Percentiles rank a stretch among this genome's conserved stretches.
Conservation (phyloP, 2,888 invertebrate species). For the Drosophila gaucha region DNA sequence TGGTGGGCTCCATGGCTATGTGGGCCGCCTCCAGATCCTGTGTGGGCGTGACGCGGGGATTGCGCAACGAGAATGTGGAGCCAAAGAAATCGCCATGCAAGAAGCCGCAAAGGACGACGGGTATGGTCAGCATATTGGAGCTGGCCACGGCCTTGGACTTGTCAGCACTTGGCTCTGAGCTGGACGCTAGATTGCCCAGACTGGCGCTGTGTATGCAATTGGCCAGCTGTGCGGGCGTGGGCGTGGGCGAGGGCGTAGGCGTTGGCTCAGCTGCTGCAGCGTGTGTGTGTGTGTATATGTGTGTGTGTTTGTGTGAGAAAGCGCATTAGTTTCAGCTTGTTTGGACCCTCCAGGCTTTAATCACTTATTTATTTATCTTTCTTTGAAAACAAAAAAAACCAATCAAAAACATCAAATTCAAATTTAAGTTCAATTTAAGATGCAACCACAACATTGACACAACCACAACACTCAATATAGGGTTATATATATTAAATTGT, state of each 20-base stretch:
- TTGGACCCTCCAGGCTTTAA: constrained; percentile 25
- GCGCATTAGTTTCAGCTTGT: constrained; percentile 51
- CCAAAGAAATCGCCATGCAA: constrained; percentile 83
- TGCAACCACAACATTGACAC: constrained; percentile 84
- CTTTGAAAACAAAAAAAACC: not conserved
- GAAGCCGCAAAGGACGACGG: constrained; percentile 85
- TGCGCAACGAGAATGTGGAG: constrained; percentile 70
- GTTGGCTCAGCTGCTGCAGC: constrained; percentile 22
- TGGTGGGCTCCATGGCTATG: constrained; percentile 7
- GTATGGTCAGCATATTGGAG: constrained; percentile 80
- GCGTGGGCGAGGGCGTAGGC: constrained; percentile 4
- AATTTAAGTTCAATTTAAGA: constrained; percentile 71
- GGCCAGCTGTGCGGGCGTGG: constrained; percentile 33
- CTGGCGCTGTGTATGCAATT: constrained; percentile 61
- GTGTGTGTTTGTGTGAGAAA: constrained; percentile 39
- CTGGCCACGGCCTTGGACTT: constrained; percentile 22
- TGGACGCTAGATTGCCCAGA: constrained; percentile 55
- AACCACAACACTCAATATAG: constrained; percentile 83
- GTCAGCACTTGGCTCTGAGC: not conserved
- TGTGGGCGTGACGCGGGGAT: constrained; percentile 52
- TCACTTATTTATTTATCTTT: constrained; percentile 5
- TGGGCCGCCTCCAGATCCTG: constrained; percentile 64
- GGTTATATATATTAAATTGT: constrained; percentile 26
- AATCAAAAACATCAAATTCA: constrained; percentile 62
- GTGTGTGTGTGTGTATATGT: constrained; percentile 17